phyloP scores from a whole-genome alignment of 2,888 invertebrate species.

The Acleris literana region DNA sequence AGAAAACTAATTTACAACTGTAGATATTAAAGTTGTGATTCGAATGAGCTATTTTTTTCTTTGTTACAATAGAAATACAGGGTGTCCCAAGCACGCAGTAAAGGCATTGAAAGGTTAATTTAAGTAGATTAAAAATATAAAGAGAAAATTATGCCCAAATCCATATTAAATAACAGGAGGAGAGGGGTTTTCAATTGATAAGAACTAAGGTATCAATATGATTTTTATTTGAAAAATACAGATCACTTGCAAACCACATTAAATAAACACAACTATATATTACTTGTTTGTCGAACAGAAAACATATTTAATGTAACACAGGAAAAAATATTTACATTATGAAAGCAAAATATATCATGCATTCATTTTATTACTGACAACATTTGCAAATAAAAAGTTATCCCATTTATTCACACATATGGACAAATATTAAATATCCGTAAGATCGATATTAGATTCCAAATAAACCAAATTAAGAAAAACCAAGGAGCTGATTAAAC shows the following conservation, averaged over 20 bases:
- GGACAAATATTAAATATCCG: background rate
- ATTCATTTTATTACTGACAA: background rate
- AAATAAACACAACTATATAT: constrained; percentile 22
- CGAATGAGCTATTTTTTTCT: no score
- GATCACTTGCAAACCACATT: constrained; percentile 58
- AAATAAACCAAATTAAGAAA: no score
- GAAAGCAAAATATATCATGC: background rate
- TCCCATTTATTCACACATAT: background rate
- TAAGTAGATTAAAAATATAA: no score
- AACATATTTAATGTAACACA: background rate
- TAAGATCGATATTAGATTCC: no score
- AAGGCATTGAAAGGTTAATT: no score
- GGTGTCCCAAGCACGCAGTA: no score
- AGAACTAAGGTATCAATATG: constrained; percentile 44
- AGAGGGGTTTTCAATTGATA: no score
- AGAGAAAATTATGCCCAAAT: no score
- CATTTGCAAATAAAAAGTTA: background rate
- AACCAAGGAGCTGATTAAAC: background rate
- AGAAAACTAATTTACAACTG: no score
- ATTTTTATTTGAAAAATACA: constrained; percentile 65
- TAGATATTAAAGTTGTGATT: no score
- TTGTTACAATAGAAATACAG: no score
- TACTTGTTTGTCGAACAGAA: constrained; percentile 16
- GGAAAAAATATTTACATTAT: background rate
- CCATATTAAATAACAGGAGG: no score